phyloP scores from a whole-genome alignment of 1,140 invertebrate species.

The Drosophila ficusphila region DNA sequence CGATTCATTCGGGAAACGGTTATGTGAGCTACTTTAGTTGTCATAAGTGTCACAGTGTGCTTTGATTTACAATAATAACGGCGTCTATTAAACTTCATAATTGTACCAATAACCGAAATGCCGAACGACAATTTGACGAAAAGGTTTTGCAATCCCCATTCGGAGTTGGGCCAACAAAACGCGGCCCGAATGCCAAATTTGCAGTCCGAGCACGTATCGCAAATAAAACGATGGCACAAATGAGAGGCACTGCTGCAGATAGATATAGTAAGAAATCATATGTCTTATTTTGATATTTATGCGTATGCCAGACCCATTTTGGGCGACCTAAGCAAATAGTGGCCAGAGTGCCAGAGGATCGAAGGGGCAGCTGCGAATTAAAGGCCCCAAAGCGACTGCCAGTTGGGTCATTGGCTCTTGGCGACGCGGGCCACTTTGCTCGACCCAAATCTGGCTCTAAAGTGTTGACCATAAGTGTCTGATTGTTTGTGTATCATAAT shows the following conservation, averaged over 20 bases:
- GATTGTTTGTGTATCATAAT: constrained; percentile 83
- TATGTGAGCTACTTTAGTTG: constrained; percentile 80
- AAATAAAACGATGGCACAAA: constrained; percentile 78
- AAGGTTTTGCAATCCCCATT: constrained; percentile 67
- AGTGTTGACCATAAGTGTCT: constrained; percentile 83
- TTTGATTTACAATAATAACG: constrained; percentile 79
- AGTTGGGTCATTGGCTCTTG: constrained; percentile 76
- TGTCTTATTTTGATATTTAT: constrained; percentile 80
- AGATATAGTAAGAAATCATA: constrained; percentile 78
- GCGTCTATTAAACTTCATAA: constrained; percentile 81
- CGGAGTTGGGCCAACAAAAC: constrained; percentile 26
- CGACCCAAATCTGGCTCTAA: constrained; percentile 81
- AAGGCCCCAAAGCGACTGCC: constrained; percentile 51
- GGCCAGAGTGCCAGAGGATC: not conserved
- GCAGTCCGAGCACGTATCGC: constrained; percentile 62
- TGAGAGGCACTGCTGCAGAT: constrained; percentile 49
- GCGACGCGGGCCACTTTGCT: constrained; percentile 51
- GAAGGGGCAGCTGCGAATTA: constrained; percentile 26
- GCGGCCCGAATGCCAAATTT: constrained; percentile 38
- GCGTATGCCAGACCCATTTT: constrained; percentile 79
- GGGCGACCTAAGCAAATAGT: constrained; percentile 82
- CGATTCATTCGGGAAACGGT: constrained; percentile 49
- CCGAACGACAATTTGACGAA: constrained; percentile 55
- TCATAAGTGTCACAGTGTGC: constrained; percentile 81
- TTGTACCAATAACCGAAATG: constrained; percentile 78